Percentiles rank a stretch among this genome's conserved stretches.
phyloP scores from a whole-genome alignment of 2,888 invertebrate species.

The Eupsilia transversa region DNA sequence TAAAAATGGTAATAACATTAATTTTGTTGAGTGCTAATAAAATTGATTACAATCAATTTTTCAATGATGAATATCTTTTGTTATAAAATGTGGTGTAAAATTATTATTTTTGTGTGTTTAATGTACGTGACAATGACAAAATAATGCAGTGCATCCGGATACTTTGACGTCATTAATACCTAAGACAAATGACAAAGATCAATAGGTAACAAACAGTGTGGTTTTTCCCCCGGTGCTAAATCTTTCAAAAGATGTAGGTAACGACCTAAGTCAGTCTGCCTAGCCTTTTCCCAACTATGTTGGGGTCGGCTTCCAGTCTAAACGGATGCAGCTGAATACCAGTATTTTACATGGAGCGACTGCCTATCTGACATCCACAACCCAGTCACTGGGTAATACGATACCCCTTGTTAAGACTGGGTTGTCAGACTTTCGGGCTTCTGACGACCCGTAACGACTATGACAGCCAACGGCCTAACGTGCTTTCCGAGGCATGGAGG shows the following conservation, averaged over 20 bases:
- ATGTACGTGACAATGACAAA: neutral
- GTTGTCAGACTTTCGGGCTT: no score
- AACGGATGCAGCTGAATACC: no score
- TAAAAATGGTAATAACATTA: conserved; percentile 30
- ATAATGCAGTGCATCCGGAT: neutral
- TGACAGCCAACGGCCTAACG: no score
- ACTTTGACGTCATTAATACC: neutral
- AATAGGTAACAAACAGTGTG: accelerated
- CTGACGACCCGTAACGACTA: no score
- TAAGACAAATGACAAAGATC: neutral
- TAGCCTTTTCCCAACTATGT: no score
- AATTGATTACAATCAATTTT: conserved; percentile 31
- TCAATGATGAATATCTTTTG: conserved; percentile 20
- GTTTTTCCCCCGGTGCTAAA: neutral
- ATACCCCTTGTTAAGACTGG: no score
- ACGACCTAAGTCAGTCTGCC: no score
- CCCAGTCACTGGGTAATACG: no score
- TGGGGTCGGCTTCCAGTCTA: no score
- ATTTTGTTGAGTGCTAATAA: conserved; percentile 40
- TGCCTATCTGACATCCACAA: no score
- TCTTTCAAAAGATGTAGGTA: neutral
- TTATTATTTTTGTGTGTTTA: neutral
- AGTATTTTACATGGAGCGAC: no score
- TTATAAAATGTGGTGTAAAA: conserved; percentile 36
- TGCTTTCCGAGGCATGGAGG: no score